Percentiles rank a stretch among this genome's conserved stretches.
Evolutionary conservation across 1,140 invertebrate genomes (phyloP).

Genomic region (Drosophila oshimai): DNA sequence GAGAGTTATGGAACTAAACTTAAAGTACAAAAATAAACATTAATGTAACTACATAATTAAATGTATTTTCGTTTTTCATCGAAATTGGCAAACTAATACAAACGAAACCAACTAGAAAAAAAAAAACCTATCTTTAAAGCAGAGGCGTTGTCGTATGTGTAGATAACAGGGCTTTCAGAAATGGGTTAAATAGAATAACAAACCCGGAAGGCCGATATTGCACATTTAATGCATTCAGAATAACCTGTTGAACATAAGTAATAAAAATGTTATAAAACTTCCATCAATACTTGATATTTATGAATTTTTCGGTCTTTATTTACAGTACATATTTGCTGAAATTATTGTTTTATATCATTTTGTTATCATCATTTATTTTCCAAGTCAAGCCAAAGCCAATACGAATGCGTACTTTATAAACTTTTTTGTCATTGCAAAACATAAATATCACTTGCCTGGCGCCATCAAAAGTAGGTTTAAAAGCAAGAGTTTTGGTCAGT

Average conservation of each 20-base stretch:
- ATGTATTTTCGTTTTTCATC: too few species aligned
- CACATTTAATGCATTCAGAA: too few species aligned
- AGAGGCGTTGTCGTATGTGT: too few species aligned
- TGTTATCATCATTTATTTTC: not conserved
- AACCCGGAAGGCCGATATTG: too few species aligned
- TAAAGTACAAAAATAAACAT: conserved; percentile 36
- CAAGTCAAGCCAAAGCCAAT: conserved; percentile 51
- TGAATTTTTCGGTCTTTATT: conserved; percentile 21
- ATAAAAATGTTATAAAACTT: not conserved
- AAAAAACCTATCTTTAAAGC: too few species aligned
- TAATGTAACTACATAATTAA: too few species aligned
- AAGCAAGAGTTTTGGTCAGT: conserved; percentile 40
- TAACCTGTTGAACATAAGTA: not conserved
- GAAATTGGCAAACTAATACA: too few species aligned
- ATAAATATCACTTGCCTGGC: conserved; percentile 58
- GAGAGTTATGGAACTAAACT: conserved; percentile 31
- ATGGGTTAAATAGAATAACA: not conserved
- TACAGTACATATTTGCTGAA: conserved; percentile 32
- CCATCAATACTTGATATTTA: conserved; percentile 7
- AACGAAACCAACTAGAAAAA: too few species aligned
- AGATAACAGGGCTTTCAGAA: too few species aligned
- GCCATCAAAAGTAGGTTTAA: not conserved
- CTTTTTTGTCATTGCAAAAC: conserved; percentile 11
- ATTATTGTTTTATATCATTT: conserved; percentile 20
- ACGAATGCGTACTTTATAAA: conserved; percentile 12